phyloP scores from a whole-genome alignment of 1,140 invertebrate species.

The Pseudomyrmex pallidus region DNA sequence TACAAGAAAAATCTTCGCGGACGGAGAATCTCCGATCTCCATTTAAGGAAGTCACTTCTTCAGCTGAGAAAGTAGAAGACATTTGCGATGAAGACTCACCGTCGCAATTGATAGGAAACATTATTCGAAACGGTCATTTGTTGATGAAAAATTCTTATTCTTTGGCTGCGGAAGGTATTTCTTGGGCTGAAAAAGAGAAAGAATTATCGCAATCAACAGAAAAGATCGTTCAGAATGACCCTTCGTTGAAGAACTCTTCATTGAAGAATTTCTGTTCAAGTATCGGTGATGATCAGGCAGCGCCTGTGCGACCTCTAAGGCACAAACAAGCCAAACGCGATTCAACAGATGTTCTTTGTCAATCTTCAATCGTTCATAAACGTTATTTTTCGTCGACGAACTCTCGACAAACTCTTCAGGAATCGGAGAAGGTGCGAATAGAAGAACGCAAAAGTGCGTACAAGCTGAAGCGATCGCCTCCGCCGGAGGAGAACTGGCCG shows the following conservation, averaged over 20 bases:
- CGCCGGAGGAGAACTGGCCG: slow-evolving; percentile 63
- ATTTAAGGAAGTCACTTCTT: neutral
- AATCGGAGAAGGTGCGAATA: slow-evolving; percentile 12
- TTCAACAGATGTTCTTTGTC: neutral
- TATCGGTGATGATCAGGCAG: neutral
- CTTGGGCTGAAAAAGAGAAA: too few relatives aligned
- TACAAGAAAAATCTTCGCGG: too few relatives aligned
- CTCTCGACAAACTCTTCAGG: neutral
- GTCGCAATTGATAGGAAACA: neutral
- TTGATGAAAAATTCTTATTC: neutral
- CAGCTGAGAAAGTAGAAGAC: too few relatives aligned
- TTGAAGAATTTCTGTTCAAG: neutral
- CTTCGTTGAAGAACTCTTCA: neutral
- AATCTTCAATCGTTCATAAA: slow-evolving; percentile 21
- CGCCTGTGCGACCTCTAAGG: neutral
- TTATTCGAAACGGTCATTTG: neutral
- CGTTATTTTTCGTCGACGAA: neutral
- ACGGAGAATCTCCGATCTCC: neutral
- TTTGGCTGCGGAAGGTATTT: neutral
- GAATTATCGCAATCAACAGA: neutral
- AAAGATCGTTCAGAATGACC: neutral
- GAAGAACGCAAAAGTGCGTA: neutral
- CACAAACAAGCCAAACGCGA: neutral
- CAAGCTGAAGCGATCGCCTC: slow-evolving; percentile 78
- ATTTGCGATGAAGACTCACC: too few relatives aligned